Evolutionary conservation across 2,113 vertebrate species (phyloP).

Genomic region (Axis porcinus): DNA sequence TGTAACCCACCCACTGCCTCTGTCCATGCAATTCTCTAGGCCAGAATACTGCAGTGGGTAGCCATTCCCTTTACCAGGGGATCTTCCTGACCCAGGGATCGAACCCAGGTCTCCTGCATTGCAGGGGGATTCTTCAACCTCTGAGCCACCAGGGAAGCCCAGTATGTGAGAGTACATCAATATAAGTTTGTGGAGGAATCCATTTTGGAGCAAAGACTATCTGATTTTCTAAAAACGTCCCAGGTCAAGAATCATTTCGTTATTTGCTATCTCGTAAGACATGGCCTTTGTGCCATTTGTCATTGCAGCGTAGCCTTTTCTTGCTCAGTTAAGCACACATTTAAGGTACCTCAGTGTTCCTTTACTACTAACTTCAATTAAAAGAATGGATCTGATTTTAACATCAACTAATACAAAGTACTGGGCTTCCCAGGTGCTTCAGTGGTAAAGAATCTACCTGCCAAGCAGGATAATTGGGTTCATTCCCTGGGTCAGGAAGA

Average conservation of each 20-base stretch:
- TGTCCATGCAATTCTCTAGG: not conserved
- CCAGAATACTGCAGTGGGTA: not conserved
- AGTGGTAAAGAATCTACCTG: not conserved
- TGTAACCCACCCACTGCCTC: not conserved
- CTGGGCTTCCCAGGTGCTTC: not conserved
- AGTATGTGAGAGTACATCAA: not conserved
- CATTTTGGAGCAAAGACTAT: not conserved
- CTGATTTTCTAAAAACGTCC: not conserved
- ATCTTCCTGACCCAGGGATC: not conserved
- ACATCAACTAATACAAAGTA: not conserved
- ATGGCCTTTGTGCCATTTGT: not conserved
- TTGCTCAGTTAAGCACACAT: not conserved
- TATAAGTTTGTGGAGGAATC: not conserved
- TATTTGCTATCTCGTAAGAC: not conserved
- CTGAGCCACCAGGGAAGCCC: not conserved
- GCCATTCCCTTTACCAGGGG: not conserved
- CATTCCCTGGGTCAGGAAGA: not conserved
- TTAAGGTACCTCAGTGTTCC: not conserved
- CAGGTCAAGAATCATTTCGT: not conserved
- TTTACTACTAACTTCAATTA: not conserved
- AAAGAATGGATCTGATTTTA: not conserved
- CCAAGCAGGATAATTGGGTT: not conserved
- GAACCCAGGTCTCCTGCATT: not conserved
- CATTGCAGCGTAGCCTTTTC: not conserved
- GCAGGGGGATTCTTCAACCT: not conserved